phyloP scores from a whole-genome alignment of 2,113 vertebrate species.

The Uria aalge region DNA sequence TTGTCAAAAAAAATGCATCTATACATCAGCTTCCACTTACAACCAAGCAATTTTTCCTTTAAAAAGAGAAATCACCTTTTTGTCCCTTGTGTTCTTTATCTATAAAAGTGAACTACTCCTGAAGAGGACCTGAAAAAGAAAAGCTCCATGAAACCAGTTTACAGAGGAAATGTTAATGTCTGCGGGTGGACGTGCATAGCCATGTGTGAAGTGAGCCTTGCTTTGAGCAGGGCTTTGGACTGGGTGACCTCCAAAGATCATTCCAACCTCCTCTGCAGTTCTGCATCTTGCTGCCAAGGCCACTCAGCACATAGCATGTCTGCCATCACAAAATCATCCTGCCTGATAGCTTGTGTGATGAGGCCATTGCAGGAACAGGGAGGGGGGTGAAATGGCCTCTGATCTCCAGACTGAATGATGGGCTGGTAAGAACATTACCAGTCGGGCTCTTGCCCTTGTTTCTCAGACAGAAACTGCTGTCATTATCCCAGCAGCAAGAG shows the following conservation, averaged over 20 bases:
- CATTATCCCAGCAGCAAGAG: background rate
- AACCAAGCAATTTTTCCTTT: background rate
- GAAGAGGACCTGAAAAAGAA: background rate
- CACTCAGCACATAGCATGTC: background rate
- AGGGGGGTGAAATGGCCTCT: background rate
- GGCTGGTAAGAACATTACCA: background rate
- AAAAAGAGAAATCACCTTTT: background rate
- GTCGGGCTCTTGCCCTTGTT: background rate
- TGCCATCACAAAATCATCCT: background rate
- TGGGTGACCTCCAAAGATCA: background rate
- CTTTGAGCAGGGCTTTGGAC: background rate
- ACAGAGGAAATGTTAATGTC: background rate
- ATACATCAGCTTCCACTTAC: background rate
- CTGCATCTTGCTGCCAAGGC: background rate
- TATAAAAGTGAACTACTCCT: background rate
- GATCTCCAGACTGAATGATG: background rate
- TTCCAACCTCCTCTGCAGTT: background rate
- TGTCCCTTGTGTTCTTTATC: background rate
- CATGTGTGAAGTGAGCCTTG: background rate
- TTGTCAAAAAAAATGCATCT: background rate
- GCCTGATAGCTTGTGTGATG: background rate
- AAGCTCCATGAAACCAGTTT: background rate
- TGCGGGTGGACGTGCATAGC: fast-evolving
- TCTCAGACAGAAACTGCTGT: background rate
- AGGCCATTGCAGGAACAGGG: background rate